phyloP scores from a whole-genome alignment of 2,113 vertebrate species.

The Alligator mississippiensis region DNA sequence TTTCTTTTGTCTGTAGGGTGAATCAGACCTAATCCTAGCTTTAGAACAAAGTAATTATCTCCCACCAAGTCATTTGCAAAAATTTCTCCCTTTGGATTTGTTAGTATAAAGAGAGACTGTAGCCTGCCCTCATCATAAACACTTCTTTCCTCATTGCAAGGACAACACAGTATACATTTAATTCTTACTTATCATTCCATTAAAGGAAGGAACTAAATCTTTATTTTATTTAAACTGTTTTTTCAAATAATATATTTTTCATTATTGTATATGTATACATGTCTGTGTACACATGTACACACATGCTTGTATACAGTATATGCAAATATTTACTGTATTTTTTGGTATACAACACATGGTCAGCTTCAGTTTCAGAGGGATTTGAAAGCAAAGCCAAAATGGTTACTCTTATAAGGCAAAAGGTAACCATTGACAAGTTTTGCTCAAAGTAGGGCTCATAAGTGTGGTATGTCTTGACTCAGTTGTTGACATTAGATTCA shows the following conservation, averaged over 20 bases:
- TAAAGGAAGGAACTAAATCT: not conserved
- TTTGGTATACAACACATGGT: not conserved
- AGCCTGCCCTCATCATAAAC: not conserved
- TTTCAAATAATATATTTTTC: not conserved
- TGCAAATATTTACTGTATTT: not conserved
- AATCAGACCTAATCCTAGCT: not conserved
- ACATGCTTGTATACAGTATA: not conserved
- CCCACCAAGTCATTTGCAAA: not conserved
- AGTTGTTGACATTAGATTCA: not conserved
- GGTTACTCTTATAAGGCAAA: not conserved
- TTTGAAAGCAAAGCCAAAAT: not conserved
- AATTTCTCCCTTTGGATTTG: not conserved
- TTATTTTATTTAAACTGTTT: not conserved
- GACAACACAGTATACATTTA: rapidly evolving
- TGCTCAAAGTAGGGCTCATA: not conserved
- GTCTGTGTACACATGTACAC: not conserved
- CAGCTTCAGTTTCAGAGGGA: not conserved
- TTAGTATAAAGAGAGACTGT: not conserved
- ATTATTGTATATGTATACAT: not conserved
- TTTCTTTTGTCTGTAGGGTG: too few species aligned
- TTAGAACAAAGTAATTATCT: not conserved
- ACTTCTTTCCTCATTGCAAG: not conserved
- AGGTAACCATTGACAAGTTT: not conserved
- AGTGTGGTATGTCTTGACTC: not conserved
- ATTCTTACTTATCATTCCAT: not conserved